phyloP scores from a whole-genome alignment of 2,113 vertebrate genomes.

The Podarcis raffonei region DNA sequence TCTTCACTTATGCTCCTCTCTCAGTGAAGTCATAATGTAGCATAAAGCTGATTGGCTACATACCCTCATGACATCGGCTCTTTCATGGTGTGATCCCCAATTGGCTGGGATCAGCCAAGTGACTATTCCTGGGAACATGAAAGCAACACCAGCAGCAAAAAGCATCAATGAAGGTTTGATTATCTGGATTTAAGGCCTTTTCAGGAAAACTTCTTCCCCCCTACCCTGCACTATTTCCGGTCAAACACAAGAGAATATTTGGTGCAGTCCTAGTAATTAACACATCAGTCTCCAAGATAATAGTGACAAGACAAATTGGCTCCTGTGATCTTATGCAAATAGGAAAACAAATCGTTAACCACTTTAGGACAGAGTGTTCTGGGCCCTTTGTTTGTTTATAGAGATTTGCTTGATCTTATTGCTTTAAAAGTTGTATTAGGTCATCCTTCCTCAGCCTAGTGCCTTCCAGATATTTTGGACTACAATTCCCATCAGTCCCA shows the following conservation, averaged over 20 bases:
- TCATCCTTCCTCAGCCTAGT: no score
- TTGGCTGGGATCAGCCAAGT: neutral
- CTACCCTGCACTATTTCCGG: neutral
- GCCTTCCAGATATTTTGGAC: no score
- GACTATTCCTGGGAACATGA: neutral
- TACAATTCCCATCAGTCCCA: no score
- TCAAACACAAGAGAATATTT: neutral
- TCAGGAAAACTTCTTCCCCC: neutral
- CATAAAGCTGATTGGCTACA: neutral
- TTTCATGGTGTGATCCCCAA: neutral
- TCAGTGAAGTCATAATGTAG: neutral
- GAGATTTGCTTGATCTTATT: no score
- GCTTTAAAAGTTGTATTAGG: no score
- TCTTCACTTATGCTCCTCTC: neutral
- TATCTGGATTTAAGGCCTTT: neutral
- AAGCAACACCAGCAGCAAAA: neutral
- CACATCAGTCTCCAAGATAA: neutral
- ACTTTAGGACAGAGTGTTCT: no score
- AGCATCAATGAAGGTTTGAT: neutral
- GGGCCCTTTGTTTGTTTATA: no score
- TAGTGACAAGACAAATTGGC: neutral
- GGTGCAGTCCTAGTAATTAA: neutral
- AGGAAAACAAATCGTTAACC: neutral
- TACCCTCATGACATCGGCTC: neutral
- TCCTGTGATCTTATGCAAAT: neutral